Evolutionary conservation across 2,797 vertebrate genomes (phyloP).

Genomic region (Salmo trutta): DNA sequence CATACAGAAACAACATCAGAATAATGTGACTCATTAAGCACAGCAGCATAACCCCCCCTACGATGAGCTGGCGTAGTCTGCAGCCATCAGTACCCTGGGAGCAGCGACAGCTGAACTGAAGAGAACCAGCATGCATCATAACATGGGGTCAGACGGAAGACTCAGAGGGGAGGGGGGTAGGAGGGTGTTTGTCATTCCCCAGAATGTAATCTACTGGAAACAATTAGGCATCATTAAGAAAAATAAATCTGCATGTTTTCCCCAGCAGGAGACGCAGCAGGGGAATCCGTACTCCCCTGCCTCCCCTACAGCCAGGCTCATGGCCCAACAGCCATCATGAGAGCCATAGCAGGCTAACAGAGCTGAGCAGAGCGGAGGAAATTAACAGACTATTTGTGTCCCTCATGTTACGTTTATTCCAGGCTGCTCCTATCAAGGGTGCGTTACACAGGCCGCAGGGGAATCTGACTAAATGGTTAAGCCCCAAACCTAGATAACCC

Average conservation of each 20-base stretch:
- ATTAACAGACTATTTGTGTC: conserved; percentile 54
- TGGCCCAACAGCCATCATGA: conserved; percentile 20
- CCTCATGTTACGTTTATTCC: conserved; percentile 55
- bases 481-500: conserved; percentile 47
- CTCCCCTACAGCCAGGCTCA: conserved; percentile 31
- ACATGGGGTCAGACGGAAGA: conserved; percentile 1
- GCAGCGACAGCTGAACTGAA: conserved; percentile 42
- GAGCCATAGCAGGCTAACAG: conserved; percentile 26
- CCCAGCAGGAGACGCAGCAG: conserved; percentile 23
- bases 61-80: conserved; percentile 21
- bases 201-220: conserved; percentile 25
- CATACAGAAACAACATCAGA: background rate
- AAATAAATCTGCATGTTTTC: conserved; percentile 39
- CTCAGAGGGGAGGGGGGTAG: background rate
- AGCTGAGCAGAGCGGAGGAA: conserved; percentile 24
- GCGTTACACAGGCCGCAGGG: conserved; percentile 42
- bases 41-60: conserved; percentile 1
- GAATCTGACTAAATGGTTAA: conserved; percentile 45
- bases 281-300: conserved; percentile 19
- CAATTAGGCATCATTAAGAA: conserved; percentile 55
- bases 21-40: background rate
- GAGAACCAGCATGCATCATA: conserved; percentile 26
- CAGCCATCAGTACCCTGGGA: conserved; percentile 26
- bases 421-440: conserved; percentile 43
- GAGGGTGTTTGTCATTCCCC: conserved; percentile 36